phyloP scores from a whole-genome alignment of 2,888 invertebrate genomes.

The Phasia obesa region DNA sequence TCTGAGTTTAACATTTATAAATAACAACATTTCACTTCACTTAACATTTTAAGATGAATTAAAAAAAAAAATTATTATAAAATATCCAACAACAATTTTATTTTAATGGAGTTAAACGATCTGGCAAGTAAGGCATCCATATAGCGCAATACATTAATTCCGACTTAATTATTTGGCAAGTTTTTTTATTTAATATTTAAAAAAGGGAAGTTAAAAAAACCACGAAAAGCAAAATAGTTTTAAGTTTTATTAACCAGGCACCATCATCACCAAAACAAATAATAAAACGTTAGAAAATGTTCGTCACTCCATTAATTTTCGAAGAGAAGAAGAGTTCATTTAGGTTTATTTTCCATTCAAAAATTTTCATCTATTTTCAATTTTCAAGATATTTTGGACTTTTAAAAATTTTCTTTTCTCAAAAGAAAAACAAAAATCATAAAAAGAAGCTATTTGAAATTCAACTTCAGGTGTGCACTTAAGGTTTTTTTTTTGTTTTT shows the following conservation, averaged over 20 bases:
- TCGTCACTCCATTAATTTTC: slow-evolving; percentile 33
- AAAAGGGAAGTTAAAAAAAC: not conserved
- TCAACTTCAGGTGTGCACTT: slow-evolving; percentile 44
- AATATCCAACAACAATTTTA: too few relatives aligned
- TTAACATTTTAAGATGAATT: too few relatives aligned
- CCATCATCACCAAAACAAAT: slow-evolving; percentile 26
- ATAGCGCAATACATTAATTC: not conserved
- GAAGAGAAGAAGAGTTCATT: slow-evolving; percentile 42
- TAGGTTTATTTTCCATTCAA: slow-evolving; percentile 19
- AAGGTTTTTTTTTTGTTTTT: not conserved
- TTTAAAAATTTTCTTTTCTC: slow-evolving; percentile 37
- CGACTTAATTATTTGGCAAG: not conserved
- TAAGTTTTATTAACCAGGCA: slow-evolving; percentile 31
- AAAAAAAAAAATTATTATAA: too few relatives aligned
- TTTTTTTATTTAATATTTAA: not conserved
- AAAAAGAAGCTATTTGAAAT: slow-evolving; percentile 3
- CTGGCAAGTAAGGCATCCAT: too few relatives aligned
- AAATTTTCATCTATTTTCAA: slow-evolving; percentile 6
- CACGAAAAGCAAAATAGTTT: not conserved
- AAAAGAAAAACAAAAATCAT: not conserved
- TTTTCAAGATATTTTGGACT: slow-evolving; percentile 10
- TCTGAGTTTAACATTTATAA: too few relatives aligned
- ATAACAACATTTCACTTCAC: too few relatives aligned
- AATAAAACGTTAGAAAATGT: slow-evolving; percentile 18
- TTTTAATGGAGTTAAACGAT: too few relatives aligned